phyloP scores from a whole-genome alignment of 92 coral and sea anemone genomes.

The Siderastrea radians region DNA sequence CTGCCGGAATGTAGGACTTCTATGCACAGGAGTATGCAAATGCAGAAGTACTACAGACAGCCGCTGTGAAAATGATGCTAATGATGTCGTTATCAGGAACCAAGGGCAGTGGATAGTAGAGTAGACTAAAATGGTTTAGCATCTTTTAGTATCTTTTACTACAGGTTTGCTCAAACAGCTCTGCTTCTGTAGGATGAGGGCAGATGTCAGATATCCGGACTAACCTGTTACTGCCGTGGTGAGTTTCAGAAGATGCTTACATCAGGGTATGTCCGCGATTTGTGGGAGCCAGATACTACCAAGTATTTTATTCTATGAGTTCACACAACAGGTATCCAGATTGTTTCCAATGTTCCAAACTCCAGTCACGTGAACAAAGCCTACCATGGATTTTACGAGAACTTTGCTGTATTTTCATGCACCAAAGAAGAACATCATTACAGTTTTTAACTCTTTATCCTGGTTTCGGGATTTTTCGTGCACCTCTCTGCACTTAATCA shows the following conservation, averaged over 20 bases:
- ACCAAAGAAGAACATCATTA: too few species aligned
- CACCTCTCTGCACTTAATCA: too few species aligned
- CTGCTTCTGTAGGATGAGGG: neutral
- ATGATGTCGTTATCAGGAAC: neutral
- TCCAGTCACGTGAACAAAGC: neutral
- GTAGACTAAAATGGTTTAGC: neutral
- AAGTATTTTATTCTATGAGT: too few species aligned
- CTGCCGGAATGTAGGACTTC: neutral
- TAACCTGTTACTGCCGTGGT: neutral
- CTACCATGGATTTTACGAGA: neutral
- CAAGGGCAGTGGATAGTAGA: conserved; percentile 13
- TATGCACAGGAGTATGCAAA: conserved; percentile 15
- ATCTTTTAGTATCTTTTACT: neutral
- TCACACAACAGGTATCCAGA: neutral
- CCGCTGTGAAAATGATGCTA: neutral
- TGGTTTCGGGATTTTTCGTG: too few species aligned
- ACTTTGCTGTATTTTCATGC: too few species aligned
- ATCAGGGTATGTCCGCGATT: neutral
- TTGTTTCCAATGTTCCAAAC: neutral
- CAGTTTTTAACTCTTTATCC: too few species aligned
- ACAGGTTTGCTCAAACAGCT: neutral
- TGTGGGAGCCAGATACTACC: neutral
- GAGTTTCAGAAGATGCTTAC: neutral
- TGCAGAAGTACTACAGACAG: neutral
- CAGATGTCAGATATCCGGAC: neutral